Base-by-base conservation (phyloP, 2,113 vertebrate genomes). In the Pleuronectes platessa region DNA sequence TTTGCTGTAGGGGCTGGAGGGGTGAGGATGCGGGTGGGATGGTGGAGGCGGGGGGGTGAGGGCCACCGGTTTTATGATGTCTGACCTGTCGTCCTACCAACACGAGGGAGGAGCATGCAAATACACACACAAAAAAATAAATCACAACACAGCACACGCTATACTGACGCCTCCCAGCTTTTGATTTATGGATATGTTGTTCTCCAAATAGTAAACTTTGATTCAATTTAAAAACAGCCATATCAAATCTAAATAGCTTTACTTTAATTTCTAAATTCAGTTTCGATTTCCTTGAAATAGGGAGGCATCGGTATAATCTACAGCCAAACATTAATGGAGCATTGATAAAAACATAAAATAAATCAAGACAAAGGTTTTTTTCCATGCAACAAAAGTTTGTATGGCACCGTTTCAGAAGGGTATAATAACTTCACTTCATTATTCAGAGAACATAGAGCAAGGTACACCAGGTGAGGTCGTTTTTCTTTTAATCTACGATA, bases 11-110 rank as follows among this genome's bases (percentile, higher is more conserved):
- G 95, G 93, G 83, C 81, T 63, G 90, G 53, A 87, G 92, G 90
- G 83, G 90, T 92, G 94, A 86, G 92, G 92, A 27, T 92, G 92
- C 42, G 88, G 90, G 42, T 92, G 87, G 51, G 84, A 91, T 77
- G 95, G 89, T 21, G 90, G 74, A 74, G 88, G 91, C 12, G 90
- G 95, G 90, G 94, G 95, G 86, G 88, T 81, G 94, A 97, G 93
- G 89, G 96, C 96, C 85, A 97, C 95, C 78, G 97, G 96, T 83
- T 97, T 97, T 94, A 97, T 94, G 95, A 98, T 95, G 93, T 97
- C 95, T 88, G 93, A 89, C 86, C 93, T 92, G 88, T 96, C 88
- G 81, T 92, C 96, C 97, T 98, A 95, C 47, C 92, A 49, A 61
- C 90, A 90, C 79, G 72, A 94, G 89, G 94, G 85, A 92, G 93